These are phyloP conservation scores for Brachypalpus laphriformis DNA, from an alignment of 2,888 invertebrate genomes.

Conservation along the genomic window DNA sequence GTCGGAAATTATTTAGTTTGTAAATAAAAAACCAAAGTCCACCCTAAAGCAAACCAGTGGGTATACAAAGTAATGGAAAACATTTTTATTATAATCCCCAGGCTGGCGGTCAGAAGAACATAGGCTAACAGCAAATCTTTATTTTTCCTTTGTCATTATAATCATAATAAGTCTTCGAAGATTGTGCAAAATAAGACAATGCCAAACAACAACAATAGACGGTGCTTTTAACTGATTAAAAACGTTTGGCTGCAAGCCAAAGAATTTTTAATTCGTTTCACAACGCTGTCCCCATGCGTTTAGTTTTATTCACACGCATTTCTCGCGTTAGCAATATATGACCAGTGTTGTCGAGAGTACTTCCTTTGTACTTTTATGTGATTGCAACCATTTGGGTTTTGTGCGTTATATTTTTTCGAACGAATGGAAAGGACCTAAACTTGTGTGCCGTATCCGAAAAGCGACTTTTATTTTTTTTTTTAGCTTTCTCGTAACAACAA, in stretches of 20 bases:
- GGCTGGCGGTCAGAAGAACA: not conserved
- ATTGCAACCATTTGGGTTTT: too few species aligned
- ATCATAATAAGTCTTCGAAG: too few species aligned
- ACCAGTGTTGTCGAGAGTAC: too few species aligned
- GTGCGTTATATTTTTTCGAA: too few species aligned
- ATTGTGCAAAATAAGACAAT: not conserved
- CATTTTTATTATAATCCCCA: not conserved
- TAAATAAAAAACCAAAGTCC: not conserved
- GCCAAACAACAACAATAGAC: not conserved
- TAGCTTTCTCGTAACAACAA: too few species aligned
- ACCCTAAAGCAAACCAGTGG: not conserved
- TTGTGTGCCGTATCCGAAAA: too few species aligned
- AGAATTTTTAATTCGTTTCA: not conserved
- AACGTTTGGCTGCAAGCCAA: not conserved
- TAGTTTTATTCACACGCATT: not conserved
- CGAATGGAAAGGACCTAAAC: too few species aligned
- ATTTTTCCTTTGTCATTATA: not conserved
- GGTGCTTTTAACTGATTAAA: not conserved
- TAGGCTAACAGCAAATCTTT: too few species aligned
- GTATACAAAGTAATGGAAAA: not conserved
- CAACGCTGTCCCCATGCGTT: not conserved
- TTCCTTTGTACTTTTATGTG: too few species aligned
- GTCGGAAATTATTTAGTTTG: not conserved
- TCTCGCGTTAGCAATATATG: not conserved
- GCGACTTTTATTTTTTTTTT: too few species aligned